Base-by-base conservation (phyloP, 2,113 vertebrate genomes). In the Rhinogobius similis region DNA sequence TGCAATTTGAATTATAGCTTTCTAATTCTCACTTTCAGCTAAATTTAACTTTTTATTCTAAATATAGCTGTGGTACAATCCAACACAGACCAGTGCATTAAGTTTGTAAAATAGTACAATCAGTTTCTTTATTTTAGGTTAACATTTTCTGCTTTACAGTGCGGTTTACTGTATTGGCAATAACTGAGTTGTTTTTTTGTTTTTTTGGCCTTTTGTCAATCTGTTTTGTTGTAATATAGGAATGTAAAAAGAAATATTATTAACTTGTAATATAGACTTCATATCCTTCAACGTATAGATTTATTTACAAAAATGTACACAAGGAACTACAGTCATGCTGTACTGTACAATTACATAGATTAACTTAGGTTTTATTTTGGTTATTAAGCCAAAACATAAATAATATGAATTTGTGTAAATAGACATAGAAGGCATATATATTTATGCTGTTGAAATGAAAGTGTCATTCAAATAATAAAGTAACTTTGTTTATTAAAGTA, bases 381-480 rank as follows among this genome's bases (percentile, higher is more conserved):
- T 68, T 24, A 70, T 65, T 21, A 48, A 36, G 44, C 41, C 36
- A 68, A 70, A 79, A 32, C 44, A 59, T 24, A 64, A 46, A 61
- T 73, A 46, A 38, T 36, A 41, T 81, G 43, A 62, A 73, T 75
- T 64, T 62, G 20, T 91, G 89, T 92, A 91, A 79, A 91, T 91
- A 91, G 83, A 85, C 67, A 77, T 77, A 88, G 83, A 85, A 43
- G 68, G 73, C 74, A 61, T 61, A 61, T 26, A 86, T 84, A 81
- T 84, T 84, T 79, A 86, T 88, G 83, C 85, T 89, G 56, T 55
- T 70, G 59, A 64, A 86, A 83, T 76, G 62, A 50, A 81, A 46
- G 78, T 61, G 38, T 75, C 82, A 75, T 76, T 77, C 70, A 69
- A 58, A 78, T 85, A 92, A 91, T 91, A 91, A 92, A 91, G 79